Conservation (phyloP, 2,113 vertebrate species). For the Phaetusa simplex region DNA sequence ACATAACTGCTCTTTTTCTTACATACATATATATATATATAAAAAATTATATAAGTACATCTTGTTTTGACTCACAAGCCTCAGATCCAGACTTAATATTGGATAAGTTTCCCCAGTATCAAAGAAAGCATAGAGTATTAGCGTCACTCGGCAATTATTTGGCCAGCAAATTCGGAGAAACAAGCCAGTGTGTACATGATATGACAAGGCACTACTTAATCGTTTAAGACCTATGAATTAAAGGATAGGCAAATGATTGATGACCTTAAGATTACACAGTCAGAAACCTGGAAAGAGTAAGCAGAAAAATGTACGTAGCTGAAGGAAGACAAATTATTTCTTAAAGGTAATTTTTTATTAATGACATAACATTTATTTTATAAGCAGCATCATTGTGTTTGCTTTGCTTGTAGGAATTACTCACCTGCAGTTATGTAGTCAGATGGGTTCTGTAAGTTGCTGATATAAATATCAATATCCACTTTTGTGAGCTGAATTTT, state of each 20-base stretch:
- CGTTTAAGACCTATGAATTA: background rate
- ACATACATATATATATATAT: background rate
- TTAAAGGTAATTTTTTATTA: background rate
- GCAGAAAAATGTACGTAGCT: background rate
- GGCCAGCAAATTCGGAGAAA: background rate
- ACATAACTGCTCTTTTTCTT: background rate
- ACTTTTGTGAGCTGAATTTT: slow-evolving; percentile 75
- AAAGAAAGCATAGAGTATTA: background rate
- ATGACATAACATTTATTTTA: background rate
- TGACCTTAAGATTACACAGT: background rate
- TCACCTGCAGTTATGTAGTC: slow-evolving; percentile 79
- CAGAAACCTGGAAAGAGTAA: background rate
- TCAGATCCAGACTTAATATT: background rate
- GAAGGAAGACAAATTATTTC: background rate
- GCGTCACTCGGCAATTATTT: background rate
- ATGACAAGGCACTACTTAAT: background rate
- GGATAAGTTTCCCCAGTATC: background rate
- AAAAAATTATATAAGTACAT: background rate
- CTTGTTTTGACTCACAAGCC: background rate
- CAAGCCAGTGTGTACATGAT: background rate
- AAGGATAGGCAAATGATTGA: background rate
- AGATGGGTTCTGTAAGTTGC: slow-evolving; percentile 72
- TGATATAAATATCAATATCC: slow-evolving; percentile 54
- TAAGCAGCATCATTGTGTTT: background rate
- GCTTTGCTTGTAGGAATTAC: background rate